Conservation (phyloP, 2,888 invertebrate species). For the Macaria liturata region DNA sequence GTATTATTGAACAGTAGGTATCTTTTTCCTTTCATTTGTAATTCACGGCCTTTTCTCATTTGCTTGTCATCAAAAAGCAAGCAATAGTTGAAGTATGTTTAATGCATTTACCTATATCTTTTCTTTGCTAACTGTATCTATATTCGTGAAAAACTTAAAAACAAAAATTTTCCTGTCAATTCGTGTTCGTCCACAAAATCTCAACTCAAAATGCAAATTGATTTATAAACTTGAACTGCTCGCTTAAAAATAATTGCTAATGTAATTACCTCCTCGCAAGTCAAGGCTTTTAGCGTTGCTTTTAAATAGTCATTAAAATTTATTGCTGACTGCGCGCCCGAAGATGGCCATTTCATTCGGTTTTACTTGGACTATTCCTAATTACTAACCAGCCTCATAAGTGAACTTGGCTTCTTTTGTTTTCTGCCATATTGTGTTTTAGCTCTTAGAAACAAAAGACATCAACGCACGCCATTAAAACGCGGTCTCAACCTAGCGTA, state of each 20-base stretch:
- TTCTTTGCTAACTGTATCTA: too few species aligned
- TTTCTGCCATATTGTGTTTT: not conserved
- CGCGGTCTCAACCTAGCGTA: not conserved
- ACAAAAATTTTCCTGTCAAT: too few species aligned
- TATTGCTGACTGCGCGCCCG: not conserved
- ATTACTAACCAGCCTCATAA: not conserved
- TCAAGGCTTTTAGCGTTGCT: slow-evolving; percentile 1
- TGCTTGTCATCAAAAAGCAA: too few species aligned
- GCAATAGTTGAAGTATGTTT: too few species aligned
- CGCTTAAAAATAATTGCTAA: not conserved
- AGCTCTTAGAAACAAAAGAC: slow-evolving; percentile 10
- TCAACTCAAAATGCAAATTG: not conserved
- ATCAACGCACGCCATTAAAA: slow-evolving; percentile 20
- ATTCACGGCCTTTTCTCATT: too few species aligned
- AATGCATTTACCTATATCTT: too few species aligned
- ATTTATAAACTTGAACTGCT: slow-evolving; percentile 1
- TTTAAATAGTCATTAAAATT: slow-evolving; percentile 2
- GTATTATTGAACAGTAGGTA: too few species aligned
- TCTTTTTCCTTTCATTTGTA: too few species aligned
- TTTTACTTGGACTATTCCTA: not conserved
- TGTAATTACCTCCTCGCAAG: not conserved
- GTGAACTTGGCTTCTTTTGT: not conserved
- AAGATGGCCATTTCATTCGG: not conserved
- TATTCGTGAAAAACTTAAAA: too few species aligned
- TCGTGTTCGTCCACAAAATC: not conserved